These are phyloP conservation scores for Drosophila kanapiae DNA, from an alignment of 1,140 invertebrate genomes.

Conservation along the genomic window DNA sequence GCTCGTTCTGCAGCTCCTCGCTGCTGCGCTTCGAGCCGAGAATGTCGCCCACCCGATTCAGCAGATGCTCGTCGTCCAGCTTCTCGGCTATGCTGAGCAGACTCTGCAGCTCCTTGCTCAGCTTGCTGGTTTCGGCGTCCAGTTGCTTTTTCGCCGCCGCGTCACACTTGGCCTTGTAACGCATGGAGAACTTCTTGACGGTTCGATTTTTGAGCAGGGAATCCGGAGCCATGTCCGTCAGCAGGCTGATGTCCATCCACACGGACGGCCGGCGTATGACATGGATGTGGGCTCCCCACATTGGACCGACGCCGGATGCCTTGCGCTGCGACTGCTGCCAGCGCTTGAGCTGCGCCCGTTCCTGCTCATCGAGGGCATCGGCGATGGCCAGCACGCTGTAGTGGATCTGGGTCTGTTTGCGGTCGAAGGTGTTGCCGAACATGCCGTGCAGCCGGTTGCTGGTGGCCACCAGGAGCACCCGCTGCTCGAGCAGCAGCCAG, in stretches of 20 bases:
- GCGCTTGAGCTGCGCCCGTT: conserved; percentile 54
- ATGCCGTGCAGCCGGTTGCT: conserved; percentile 63
- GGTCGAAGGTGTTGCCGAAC: conserved; percentile 77
- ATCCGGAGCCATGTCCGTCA: conserved; percentile 63
- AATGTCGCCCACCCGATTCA: conserved; percentile 87
- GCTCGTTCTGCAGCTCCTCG: conserved; percentile 93
- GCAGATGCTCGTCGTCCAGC: conserved; percentile 88
- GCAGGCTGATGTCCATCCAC: conserved; percentile 55
- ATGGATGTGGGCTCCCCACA: conserved; percentile 71
- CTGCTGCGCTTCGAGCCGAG: conserved; percentile 88
- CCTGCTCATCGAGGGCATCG: conserved; percentile 65
- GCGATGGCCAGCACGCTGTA: conserved; percentile 54
- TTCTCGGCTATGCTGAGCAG: conserved; percentile 66
- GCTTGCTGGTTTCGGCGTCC: conserved; percentile 49
- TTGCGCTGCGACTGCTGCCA: conserved; percentile 58
- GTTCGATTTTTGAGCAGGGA: conserved; percentile 59
- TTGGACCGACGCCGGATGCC: conserved; percentile 10
- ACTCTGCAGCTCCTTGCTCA: conserved; percentile 84
- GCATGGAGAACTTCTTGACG: conserved; percentile 70
- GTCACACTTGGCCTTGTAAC: conserved; percentile 81
- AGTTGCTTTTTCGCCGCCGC: conserved; percentile 56
- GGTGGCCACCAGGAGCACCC: conserved; percentile 71
- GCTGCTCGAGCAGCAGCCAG: conserved; percentile 75
- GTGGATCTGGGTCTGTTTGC: conserved; percentile 66
- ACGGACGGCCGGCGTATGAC: conserved; percentile 33